Conservation (phyloP, 2,888 invertebrate species). For the Tetragonisca angustula region DNA sequence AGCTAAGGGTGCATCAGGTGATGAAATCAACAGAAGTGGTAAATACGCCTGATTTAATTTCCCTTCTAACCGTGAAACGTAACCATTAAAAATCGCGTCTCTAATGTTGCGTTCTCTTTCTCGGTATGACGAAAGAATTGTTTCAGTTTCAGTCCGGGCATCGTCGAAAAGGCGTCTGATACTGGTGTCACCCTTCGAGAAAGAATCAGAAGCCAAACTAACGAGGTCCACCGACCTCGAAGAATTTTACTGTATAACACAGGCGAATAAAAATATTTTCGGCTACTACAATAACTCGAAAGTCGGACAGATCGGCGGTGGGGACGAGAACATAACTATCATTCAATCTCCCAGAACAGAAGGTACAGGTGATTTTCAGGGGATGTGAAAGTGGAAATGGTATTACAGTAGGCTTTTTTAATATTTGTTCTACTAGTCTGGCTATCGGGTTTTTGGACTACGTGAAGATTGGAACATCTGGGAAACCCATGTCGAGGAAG, state of each 20-base stretch:
- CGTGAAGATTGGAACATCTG: slow-evolving; percentile 30
- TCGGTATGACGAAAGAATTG: slow-evolving; percentile 2
- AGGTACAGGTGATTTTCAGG: slow-evolving; percentile 53
- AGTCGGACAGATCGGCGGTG: slow-evolving; percentile 70
- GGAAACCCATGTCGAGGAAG: slow-evolving; percentile 3
- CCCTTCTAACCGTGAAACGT: background rate
- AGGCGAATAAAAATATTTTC: slow-evolving; percentile 48
- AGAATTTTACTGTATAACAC: slow-evolving; percentile 63
- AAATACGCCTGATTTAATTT: slow-evolving; percentile 23
- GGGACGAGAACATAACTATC: slow-evolving; percentile 74
- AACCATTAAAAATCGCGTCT: background rate
- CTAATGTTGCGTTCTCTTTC: background rate
- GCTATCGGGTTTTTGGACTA: slow-evolving; percentile 74
- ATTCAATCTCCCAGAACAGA: slow-evolving; percentile 69
- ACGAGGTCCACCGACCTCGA: slow-evolving; percentile 61
- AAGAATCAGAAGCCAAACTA: slow-evolving; percentile 69
- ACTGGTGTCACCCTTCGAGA: slow-evolving; percentile 75
- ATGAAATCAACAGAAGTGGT: slow-evolving; percentile 74
- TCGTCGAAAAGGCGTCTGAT: slow-evolving; percentile 74
- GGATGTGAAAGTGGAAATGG: background rate
- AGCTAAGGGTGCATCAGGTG: slow-evolving; percentile 77
- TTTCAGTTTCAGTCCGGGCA: slow-evolving; percentile 63
- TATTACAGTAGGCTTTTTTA: background rate
- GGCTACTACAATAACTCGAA: slow-evolving; percentile 66
- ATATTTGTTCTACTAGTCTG: slow-evolving; percentile 62